Base-by-base conservation (phyloP, 2,888 invertebrate genomes). In the Alloscopus bannaensis region DNA sequence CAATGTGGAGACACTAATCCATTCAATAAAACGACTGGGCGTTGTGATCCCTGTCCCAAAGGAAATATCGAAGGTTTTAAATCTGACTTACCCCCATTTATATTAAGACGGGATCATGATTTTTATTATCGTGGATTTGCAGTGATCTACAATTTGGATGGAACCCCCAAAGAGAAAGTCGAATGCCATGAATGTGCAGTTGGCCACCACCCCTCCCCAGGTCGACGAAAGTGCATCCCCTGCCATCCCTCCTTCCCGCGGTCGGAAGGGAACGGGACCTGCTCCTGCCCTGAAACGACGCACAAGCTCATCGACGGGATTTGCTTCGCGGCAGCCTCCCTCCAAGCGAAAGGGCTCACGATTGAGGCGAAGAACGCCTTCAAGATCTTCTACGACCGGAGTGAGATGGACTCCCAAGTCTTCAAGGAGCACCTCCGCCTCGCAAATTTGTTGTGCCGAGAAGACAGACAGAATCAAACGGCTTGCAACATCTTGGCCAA, bases 401-500 rank as follows among this genome's bases (percentile, higher is more conserved):
- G 81, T 60, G 69, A 66, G 18, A 81, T 88, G 22, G 88, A 89
- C 50, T 89, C 89, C 79, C 87, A 87, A 64, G 88, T 89, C 70
- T 86, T 90, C n/a, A 87, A 87, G 81, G 87, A 85, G 11, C 87
- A 90, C 83, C 86, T 90, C 29, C 87, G 88, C 70, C 84, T 88
- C 22, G 86, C 89, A 6, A 86, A 88, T 29, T 88, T 89, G 81
- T 86, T 89, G 50, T 91, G 91, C 85, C 88, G 89, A 86, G 90
- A 90, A 86, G 85, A 66, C 16, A 57, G 24, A n/a, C 65, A 88
- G 50, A 89, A 91, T 85, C 86, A 86, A 68, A 90, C 89, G 18
- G 91, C 92, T 11, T 94, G 94, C 86, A 92, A 93, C 87, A 89
- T 91, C 79, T 88, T 94, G 77, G 91, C 92, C 0, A 93, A 93